Conservation (phyloP, 2,113 vertebrate genomes). For the Synodontis membranacea region DNA sequence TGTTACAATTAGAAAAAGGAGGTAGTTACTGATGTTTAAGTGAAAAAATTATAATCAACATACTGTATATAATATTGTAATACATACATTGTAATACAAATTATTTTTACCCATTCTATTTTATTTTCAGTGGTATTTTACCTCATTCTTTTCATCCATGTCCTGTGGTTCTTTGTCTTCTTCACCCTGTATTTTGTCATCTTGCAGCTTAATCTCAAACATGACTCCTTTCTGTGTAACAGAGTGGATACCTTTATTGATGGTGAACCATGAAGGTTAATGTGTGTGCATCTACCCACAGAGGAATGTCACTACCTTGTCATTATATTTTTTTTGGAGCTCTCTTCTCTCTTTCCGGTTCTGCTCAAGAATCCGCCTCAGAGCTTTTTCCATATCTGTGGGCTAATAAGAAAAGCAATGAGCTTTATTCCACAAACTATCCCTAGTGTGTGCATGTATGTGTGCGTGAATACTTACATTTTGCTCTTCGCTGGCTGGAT, state of each 20-base stretch:
- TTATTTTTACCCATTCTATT: too few species aligned
- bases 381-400: slow-evolving; percentile 70
- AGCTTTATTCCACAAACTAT: background rate
- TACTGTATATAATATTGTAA: background rate
- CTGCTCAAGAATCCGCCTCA: slow-evolving; percentile 66
- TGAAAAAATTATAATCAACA: too few species aligned
- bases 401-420: slow-evolving; percentile 49
- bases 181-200: slow-evolving; percentile 54
- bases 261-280: background rate
- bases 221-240: slow-evolving; percentile 79
- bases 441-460: background rate
- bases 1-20: too few species aligned
- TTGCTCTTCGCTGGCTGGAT: background rate
- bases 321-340: slow-evolving; percentile 62
- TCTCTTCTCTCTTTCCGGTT: slow-evolving; percentile 62
- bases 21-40: too few species aligned
- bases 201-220: slow-evolving; percentile 85
- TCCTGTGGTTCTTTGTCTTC: slow-evolving; percentile 22
- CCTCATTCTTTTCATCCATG: slow-evolving; percentile 9
- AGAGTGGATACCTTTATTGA: slow-evolving; percentile 17
- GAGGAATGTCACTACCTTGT: slow-evolving; percentile 67
- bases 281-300: background rate
- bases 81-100: background rate
- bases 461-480: slow-evolving; percentile 34
- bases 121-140: background rate